These are phyloP conservation scores for Lithobates sylvaticus DNA, from an alignment of 2,797 vertebrate species.

Conservation along the genomic window DNA sequence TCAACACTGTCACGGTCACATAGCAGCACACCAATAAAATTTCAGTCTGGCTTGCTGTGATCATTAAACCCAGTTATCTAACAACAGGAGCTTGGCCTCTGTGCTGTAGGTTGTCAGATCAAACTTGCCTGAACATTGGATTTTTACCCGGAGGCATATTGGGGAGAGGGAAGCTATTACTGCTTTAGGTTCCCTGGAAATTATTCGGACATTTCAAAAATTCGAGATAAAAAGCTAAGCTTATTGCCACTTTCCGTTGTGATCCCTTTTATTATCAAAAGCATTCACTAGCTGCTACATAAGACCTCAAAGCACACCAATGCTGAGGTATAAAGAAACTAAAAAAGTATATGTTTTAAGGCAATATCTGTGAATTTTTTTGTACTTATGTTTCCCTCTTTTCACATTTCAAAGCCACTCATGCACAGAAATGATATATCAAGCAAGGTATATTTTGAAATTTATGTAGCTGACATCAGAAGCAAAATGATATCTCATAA, in stretches of 20 bases:
- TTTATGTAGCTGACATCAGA: too few species aligned
- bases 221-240: constrained; percentile 37
- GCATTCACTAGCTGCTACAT: constrained; percentile 20
- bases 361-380: not conserved
- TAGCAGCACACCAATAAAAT: constrained; percentile 72
- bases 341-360: constrained; percentile 3
- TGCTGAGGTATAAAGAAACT: constrained; percentile 8
- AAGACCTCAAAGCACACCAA: constrained; percentile 3
- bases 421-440: not conserved
- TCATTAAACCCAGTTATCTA: constrained; percentile 74
- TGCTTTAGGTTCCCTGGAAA: constrained; percentile 57
- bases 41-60: constrained; percentile 67
- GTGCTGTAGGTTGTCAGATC: constrained; percentile 69
- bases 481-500: too few species aligned
- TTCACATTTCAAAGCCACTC: not conserved
- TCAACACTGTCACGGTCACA: constrained; percentile 73
- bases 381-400: not conserved
- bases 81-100: constrained; percentile 70
- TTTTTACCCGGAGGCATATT: constrained; percentile 64
- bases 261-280: constrained; percentile 42
- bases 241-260: constrained; percentile 42
- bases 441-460: too few species aligned
- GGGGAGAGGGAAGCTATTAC: constrained; percentile 57
- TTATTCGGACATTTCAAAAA: constrained; percentile 59
- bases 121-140: constrained; percentile 60